Base-by-base conservation (phyloP, 2,113 vertebrate species). In the Vanacampus margaritifer region DNA sequence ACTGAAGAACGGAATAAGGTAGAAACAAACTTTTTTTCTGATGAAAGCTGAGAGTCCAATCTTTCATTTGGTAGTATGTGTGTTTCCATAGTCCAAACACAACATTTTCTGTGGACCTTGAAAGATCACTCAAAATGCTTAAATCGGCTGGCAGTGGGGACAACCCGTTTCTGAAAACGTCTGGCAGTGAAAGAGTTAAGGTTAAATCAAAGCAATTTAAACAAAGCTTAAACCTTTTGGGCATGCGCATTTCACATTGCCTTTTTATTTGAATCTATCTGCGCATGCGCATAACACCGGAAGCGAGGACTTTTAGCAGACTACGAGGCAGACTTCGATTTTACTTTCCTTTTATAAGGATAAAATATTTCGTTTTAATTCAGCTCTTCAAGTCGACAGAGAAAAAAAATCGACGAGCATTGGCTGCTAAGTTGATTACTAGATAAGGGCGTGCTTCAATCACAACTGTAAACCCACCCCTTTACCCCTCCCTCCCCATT, bases 361-460 rank as follows among this genome's bases (percentile, higher is more conserved):
- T 32, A 17, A 57, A 19, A 57, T 26, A 32, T 17, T 16, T 5
- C 16, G 6, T 57, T 1, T 1, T 11, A 23, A 51, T 8, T 28
- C 2, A 26, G 6, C 2, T 17, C 54, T 6, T 28, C 26, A 28
- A 57, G 13, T 57, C 7, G 14, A 57, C 26, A 57, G 32, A 7
- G 6, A 57, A 57, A 57, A 0, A 36, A 59, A 1, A 12, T 60
- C 8, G 14, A 57, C 43, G 39, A 60, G 5, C 54, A 23, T 46
- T 51, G 16, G 43, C 9, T 48, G 24, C 19, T 28, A 32, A 17
- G 56, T 50, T 60, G 68, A 66, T 35, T 21, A 14, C 66, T 9
- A 83, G 65, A 68, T 45, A 61, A 82, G 90, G 89, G 89, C 85
- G 88, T 87, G 88, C 89, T 84, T 81, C 71, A 78, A 54, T 83